A percentile compares a stretch with the other conserved stretches of the same genome.
Evolutionary conservation across 2,113 vertebrate genomes (phyloP).

Genomic region (Pithys albifrons): DNA sequence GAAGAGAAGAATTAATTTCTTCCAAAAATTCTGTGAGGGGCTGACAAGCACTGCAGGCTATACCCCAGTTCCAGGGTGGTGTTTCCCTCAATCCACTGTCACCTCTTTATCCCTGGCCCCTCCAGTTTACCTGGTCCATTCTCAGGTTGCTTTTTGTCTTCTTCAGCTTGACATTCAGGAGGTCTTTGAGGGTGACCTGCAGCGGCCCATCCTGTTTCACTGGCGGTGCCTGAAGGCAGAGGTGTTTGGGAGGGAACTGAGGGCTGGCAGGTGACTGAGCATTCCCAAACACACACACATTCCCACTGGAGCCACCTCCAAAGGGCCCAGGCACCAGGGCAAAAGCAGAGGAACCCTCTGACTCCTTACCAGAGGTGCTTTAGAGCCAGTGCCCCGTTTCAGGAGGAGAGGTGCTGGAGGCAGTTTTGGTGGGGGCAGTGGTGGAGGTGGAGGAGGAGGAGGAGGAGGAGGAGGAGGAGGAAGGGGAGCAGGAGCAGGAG

Average conservation of each 20-base stretch:
- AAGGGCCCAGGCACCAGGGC: not conserved
- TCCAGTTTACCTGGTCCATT: conserved; percentile 51
- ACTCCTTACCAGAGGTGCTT: conserved; percentile 70
- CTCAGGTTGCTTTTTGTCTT: conserved; percentile 59
- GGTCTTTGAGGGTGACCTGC: conserved; percentile 81
- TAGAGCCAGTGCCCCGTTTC: conserved; percentile 20
- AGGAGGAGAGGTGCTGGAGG: conserved; percentile 57
- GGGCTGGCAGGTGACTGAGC: not conserved
- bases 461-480: conserved; percentile 17
- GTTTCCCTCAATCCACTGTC: not conserved
- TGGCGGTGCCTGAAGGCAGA: conserved; percentile 33
- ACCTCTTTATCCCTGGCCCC: not conserved
- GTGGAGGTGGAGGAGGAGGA: not conserved
- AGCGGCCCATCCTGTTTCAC: conserved; percentile 62
- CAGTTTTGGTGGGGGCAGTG: conserved; percentile 35
- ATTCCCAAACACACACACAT: accelerated
- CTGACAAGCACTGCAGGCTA: not conserved
- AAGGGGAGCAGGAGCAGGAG: not conserved
- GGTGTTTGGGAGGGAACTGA: not conserved
- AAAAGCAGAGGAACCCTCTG: not conserved
- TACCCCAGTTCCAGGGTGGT: not conserved
- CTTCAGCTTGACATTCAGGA: conserved; percentile 82
- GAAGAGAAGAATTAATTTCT: not conserved
- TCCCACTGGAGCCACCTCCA: not conserved
- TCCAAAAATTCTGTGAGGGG: not conserved